These are phyloP conservation scores for Drosophila takahashii DNA, from an alignment of 1,140 invertebrate genomes.

Conservation along the genomic window DNA sequence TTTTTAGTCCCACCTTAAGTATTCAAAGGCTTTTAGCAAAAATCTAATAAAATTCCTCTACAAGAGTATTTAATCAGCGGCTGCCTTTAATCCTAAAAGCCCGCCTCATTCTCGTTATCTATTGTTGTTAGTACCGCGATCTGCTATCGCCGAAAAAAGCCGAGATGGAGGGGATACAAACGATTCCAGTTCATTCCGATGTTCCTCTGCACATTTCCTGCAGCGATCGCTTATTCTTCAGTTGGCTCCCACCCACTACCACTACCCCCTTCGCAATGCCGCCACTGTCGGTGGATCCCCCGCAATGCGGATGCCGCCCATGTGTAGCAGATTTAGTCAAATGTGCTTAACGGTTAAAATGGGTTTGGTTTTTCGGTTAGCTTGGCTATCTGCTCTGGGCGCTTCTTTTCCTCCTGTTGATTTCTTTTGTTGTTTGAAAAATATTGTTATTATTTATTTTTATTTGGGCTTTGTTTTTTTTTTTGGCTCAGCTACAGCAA, in stretches of 20 bases:
- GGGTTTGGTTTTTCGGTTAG: slow-evolving; percentile 74
- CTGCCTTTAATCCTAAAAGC: neutral
- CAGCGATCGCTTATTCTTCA: slow-evolving; percentile 51
- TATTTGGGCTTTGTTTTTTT: slow-evolving; percentile 26
- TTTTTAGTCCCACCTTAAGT: too few relatives aligned
- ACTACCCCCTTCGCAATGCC: slow-evolving; percentile 8
- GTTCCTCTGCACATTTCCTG: slow-evolving; percentile 70
- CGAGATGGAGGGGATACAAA: slow-evolving; percentile 10
- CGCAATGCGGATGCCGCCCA: slow-evolving; percentile 60
- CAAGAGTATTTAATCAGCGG: slow-evolving; percentile 27
- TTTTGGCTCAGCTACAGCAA: slow-evolving; percentile 46
- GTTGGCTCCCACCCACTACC: slow-evolving; percentile 7
- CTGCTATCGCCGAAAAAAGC: slow-evolving; percentile 69
- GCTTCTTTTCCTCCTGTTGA: slow-evolving; percentile 69
- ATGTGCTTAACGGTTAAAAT: slow-evolving; percentile 83
- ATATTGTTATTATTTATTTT: slow-evolving; percentile 79
- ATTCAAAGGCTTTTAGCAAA: neutral
- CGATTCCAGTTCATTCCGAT: slow-evolving; percentile 68
- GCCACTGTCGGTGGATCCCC: slow-evolving; percentile 40
- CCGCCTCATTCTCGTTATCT: slow-evolving; percentile 72
- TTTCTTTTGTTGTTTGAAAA: slow-evolving; percentile 79
- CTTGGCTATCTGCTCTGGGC: slow-evolving; percentile 58
- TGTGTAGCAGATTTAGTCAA: slow-evolving; percentile 82
- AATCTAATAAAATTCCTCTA: too few relatives aligned
- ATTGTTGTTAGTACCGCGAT: slow-evolving; percentile 75